A percentile compares a stretch with the other conserved stretches of the same genome.
Conservation (phyloP, 1,140 invertebrate genomes). For the Gyrodactylus bullatarudis region DNA sequence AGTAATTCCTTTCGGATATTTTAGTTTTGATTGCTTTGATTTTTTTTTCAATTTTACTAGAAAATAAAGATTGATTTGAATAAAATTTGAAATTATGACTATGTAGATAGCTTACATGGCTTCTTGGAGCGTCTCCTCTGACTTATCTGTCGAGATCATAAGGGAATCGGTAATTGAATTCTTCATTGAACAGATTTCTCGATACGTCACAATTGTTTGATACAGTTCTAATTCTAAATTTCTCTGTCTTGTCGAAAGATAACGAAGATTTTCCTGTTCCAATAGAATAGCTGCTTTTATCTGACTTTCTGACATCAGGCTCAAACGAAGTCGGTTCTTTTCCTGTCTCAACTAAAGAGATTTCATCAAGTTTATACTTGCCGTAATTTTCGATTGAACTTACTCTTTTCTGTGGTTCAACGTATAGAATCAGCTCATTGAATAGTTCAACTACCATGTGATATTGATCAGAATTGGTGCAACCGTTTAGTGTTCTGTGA, state of each 20-base stretch:
- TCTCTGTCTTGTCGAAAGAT: neutral
- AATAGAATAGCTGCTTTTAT: neutral
- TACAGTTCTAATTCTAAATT: neutral
- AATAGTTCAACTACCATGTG: constrained; percentile 4
- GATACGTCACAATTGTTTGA: neutral
- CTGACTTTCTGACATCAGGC: neutral
- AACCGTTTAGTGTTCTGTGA: neutral
- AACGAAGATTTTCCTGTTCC: neutral
- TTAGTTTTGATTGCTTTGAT: neutral
- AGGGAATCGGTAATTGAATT: neutral
- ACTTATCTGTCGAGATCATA: neutral
- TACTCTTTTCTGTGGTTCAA: neutral
- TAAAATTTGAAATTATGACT: neutral
- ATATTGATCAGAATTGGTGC: constrained; percentile 4
- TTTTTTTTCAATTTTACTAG: neutral
- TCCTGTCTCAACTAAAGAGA: neutral
- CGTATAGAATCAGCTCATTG: constrained; percentile 4
- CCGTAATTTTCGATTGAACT: neutral
- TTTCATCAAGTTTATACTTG: neutral
- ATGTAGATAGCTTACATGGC: too few species aligned
- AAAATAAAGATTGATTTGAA: neutral
- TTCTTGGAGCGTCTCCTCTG: neutral
- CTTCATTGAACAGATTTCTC: neutral
- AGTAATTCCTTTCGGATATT: neutral
- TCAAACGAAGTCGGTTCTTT: neutral